These are phyloP conservation scores for Diplodus sargus DNA, from an alignment of 2,797 vertebrate genomes.

Conservation along the genomic window DNA sequence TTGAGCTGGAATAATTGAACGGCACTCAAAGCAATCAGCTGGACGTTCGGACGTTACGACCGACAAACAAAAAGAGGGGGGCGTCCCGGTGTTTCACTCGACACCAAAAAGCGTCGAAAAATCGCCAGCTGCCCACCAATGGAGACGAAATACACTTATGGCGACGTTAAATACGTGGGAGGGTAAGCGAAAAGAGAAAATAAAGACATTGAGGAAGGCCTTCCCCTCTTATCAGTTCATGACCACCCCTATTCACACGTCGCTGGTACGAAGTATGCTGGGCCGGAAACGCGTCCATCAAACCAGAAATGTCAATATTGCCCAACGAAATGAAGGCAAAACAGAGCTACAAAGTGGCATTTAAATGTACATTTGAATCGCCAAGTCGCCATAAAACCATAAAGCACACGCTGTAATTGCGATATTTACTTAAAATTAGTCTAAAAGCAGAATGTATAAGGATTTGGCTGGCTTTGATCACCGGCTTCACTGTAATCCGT, in stretches of 20 bases:
- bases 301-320: conserved; percentile 75
- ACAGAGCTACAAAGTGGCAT: not conserved
- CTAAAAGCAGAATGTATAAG: not conserved
- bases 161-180: not conserved
- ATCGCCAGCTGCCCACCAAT: accelerated
- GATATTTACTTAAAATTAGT: not conserved
- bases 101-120: not conserved
- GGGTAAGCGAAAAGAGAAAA: conserved; percentile 14
- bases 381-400: accelerated
- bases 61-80: conserved; percentile 22
- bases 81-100: conserved; percentile 19
- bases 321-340: conserved; percentile 30
- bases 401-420: accelerated
- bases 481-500: conserved; percentile 28
- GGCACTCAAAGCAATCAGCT: conserved; percentile 77
- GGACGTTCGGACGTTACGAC: conserved; percentile 66
- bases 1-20: conserved; percentile 64
- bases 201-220: conserved; percentile 20
- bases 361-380: accelerated
- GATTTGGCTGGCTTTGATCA: conserved; percentile 6
- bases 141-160: not conserved
- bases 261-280: conserved; percentile 43
- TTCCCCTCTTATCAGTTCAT: conserved; percentile 27
- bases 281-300: conserved; percentile 78
- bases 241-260: conserved; percentile 71